Base-by-base conservation (phyloP, 1,140 invertebrate species). In the Listronotus oregonensis region DNA sequence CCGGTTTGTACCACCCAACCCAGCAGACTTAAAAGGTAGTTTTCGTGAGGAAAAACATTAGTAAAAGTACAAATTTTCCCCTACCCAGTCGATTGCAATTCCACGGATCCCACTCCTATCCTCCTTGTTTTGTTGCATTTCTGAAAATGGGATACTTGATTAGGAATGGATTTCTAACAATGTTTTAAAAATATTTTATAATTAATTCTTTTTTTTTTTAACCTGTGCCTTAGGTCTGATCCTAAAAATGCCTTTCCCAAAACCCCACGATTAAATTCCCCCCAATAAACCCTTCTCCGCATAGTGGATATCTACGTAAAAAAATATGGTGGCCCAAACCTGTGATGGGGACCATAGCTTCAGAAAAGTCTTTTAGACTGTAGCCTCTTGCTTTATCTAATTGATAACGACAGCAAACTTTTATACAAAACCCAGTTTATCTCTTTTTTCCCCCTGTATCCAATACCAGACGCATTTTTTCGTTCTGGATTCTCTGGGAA, bases 41-140 rank as follows among this genome's bases (percentile, higher is more conserved):
- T 98, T 75, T 98, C 95, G 77, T 98, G 95, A 0, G 95, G 94
- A 77, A 97, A 98, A 0, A 96, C 94, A 75, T 98, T 99, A 0
- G 96, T 96, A 75, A 99, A n/a, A 99, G 77, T 99, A 99, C 14
- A 99, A 76, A 77, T 99, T 98, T 9, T 91, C 94, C 40, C 95
- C 92, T 5, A 98, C 89, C 97, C 97, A 99, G 77, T 99, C 97
- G 32, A 99, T 87, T 0, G 96, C 91, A 1, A 99, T 71, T 1
- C 96, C 96, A 40, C 94, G 84, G 52, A 99, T 95, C 17, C 96
- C 96, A 76, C 96, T 97, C 96, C 96, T 69, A 98, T 97, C 95
- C 46, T 93, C 89, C 73, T 90, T 90, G 11, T 99, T 85, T 31
- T 91, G 90, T 76, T 93, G 87, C 1, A 94, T 74, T 59, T 94